phyloP scores from a whole-genome alignment of 2,113 vertebrate species.

The Philantomba maxwellii region DNA sequence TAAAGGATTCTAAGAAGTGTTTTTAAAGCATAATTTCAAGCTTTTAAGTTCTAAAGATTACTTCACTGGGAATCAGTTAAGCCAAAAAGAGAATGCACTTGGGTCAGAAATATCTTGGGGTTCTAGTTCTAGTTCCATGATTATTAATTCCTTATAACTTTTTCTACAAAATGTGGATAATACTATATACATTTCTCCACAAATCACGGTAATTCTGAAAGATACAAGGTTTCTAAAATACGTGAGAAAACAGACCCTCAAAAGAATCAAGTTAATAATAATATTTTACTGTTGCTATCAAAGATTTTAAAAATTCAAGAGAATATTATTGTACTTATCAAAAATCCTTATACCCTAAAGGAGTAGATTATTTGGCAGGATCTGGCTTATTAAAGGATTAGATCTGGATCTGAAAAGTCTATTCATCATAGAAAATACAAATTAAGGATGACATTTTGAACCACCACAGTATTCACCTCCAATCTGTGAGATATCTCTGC shows the following conservation, averaged over 20 bases:
- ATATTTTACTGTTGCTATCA: neutral
- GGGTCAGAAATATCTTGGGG: neutral
- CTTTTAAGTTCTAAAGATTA: neutral
- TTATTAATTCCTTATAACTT: neutral
- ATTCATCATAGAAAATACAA: neutral
- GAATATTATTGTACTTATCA: neutral
- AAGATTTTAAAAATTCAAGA: neutral
- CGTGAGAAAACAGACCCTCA: neutral
- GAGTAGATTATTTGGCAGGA: neutral
- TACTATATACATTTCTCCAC: neutral
- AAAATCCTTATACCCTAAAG: neutral
- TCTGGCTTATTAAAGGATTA: neutral
- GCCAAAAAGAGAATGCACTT: neutral
- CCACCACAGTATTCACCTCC: constrained; percentile 83
- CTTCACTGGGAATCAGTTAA: neutral
- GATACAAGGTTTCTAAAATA: neutral
- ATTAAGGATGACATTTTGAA: neutral
- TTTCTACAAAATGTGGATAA: neutral
- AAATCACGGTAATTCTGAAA: neutral
- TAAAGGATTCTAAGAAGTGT: neutral
- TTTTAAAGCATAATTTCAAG: neutral
- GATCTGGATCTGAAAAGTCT: neutral
- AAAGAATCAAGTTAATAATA: neutral
- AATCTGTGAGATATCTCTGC: constrained; percentile 97
- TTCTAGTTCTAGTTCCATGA: neutral